Evolutionary conservation across 2,113 vertebrate genomes (phyloP).

Genomic region (Pluvialis apricaria): DNA sequence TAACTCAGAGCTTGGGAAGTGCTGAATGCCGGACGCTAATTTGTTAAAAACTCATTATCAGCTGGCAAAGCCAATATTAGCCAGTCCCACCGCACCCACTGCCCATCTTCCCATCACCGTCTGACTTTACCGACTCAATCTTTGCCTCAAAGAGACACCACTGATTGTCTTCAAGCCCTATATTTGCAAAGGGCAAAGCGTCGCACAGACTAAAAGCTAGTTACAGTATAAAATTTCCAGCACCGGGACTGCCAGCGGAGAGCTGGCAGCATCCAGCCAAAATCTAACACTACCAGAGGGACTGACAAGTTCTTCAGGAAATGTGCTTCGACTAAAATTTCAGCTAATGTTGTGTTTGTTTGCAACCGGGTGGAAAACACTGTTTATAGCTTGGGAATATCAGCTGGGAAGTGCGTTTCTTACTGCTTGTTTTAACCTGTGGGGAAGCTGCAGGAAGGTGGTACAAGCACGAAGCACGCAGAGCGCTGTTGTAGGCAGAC

Average conservation of each 20-base stretch:
- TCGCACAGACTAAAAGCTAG: not conserved
- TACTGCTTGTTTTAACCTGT: not conserved
- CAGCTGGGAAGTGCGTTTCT: not conserved
- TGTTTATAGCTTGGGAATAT: not conserved
- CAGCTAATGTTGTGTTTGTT: not conserved
- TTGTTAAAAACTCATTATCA: not conserved
- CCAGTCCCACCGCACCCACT: rapidly evolving
- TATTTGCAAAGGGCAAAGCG: not conserved
- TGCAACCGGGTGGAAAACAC: not conserved
- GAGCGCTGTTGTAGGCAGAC: rapidly evolving
- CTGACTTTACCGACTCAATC: rapidly evolving
- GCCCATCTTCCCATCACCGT: not conserved
- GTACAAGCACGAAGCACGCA: not conserved
- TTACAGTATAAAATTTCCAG: not conserved
- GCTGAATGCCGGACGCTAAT: rapidly evolving
- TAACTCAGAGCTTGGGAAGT: not conserved
- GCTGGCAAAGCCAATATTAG: not conserved
- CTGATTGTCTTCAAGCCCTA: not conserved
- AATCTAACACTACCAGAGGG: not conserved
- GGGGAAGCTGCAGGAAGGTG: not conserved
- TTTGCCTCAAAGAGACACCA: not conserved
- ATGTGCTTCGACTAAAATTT: not conserved
- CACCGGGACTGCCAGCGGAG: not conserved
- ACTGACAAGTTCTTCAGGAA: not conserved
- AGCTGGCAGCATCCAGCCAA: not conserved